These are phyloP conservation scores for Druon quercuslanigerum DNA, from an alignment of 1,140 invertebrate species.

Conservation along the genomic window DNA sequence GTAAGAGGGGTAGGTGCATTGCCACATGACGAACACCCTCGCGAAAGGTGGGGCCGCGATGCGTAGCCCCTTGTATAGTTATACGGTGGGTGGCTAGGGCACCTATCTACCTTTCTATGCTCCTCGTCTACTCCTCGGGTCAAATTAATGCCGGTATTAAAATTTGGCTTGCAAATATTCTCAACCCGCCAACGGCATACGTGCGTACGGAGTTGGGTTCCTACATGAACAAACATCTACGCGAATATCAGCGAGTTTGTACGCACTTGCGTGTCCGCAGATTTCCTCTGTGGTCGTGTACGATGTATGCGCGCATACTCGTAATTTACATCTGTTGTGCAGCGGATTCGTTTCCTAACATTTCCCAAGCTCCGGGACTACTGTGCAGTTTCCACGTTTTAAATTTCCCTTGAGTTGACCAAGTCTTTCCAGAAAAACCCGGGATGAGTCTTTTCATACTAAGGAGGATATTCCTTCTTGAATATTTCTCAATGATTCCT, in stretches of 20 bases:
- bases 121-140: conserved; percentile 69
- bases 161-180: conserved; percentile 77
- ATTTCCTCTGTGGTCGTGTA: conserved; percentile 35
- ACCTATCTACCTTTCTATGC: conserved; percentile 52
- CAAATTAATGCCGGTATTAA: conserved; percentile 77
- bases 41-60: conserved; percentile 30
- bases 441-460: neutral
- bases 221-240: conserved; percentile 36
- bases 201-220: conserved; percentile 39
- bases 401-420: conserved; percentile 11
- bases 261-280: conserved; percentile 49
- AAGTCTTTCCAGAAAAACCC: neutral
- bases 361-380: neutral
- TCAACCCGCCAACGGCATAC: conserved; percentile 62
- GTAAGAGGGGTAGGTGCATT: neutral
- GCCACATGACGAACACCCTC: conserved; percentile 7
- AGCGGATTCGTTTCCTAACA: conserved; percentile 15
- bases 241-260: conserved; percentile 50
- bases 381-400: no score
- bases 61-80: neutral
- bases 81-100: conserved; percentile 32
- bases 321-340: conserved; percentile 76
- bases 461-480: neutral
- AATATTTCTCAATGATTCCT: no score
- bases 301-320: conserved; percentile 63